Conservation (phyloP, 2,797 vertebrate species). For the Poecilia gillii region DNA sequence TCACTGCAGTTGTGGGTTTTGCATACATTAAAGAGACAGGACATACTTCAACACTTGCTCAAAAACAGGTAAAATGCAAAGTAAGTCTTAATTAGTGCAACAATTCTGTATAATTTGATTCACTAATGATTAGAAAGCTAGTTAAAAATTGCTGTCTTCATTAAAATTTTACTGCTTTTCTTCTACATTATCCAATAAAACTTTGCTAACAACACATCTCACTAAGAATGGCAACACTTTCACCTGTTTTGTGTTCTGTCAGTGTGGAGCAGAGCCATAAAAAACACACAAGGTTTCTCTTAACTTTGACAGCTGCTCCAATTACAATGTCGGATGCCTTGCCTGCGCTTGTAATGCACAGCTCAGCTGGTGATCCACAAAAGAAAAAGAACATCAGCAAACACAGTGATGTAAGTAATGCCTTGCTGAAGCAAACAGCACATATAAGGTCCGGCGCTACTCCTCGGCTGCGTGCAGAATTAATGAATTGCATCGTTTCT, state of each 20-base stretch:
- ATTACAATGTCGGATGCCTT: slow-evolving; percentile 85
- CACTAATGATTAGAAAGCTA: slow-evolving; percentile 9
- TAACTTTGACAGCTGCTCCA: slow-evolving; percentile 81
- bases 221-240: slow-evolving; percentile 3
- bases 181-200: background rate
- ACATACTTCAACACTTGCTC: slow-evolving; percentile 25
- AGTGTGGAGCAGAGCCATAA: slow-evolving; percentile 75
- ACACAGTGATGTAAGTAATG: slow-evolving; percentile 23
- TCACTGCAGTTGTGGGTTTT: slow-evolving; percentile 33
- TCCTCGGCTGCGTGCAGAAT: slow-evolving; percentile 4
- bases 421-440: slow-evolving; percentile 38
- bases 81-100: slow-evolving; percentile 17
- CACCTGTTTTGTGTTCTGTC: slow-evolving; percentile 80
- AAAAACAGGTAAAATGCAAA: slow-evolving; percentile 23
- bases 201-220: slow-evolving; percentile 15
- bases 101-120: slow-evolving; percentile 9
- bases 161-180: background rate
- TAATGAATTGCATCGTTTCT: slow-evolving; percentile 20
- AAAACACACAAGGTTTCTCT: slow-evolving; percentile 82
- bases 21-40: slow-evolving; percentile 34
- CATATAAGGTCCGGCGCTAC: slow-evolving; percentile 1
- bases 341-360: slow-evolving; percentile 68
- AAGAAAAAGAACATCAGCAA: slow-evolving; percentile 23
- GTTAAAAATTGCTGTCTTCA: background rate
- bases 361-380: slow-evolving; percentile 42